phyloP scores from a whole-genome alignment of 1,140 invertebrate genomes.

The Cepaea nemoralis region DNA sequence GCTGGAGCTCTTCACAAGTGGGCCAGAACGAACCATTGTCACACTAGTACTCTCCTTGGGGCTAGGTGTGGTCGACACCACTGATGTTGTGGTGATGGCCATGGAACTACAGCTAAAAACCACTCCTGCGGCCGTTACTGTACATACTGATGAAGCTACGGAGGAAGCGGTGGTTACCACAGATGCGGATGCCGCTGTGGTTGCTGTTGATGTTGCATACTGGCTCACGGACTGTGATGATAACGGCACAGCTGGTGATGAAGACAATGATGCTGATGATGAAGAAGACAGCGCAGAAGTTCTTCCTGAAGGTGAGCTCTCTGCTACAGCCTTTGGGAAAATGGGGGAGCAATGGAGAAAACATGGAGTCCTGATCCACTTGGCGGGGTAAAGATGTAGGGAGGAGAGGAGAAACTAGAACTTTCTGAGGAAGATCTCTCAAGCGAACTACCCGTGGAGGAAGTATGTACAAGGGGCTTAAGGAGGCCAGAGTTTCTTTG shows the following conservation, averaged over 20 bases:
- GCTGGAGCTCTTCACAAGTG: neutral
- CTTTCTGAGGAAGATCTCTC: conserved; percentile 37
- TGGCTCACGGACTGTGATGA: neutral
- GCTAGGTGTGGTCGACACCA: conserved; percentile 10
- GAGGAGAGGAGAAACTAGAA: conserved; percentile 40
- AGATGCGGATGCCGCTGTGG: no score
- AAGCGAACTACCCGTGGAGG: conserved; percentile 36
- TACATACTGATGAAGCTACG: neutral
- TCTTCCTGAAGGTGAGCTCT: conserved; percentile 2
- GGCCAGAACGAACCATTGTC: neutral
- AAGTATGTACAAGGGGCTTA: conserved; percentile 17
- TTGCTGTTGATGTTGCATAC: neutral
- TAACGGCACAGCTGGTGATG: neutral
- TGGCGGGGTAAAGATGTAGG: conserved; percentile 34
- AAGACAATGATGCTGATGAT: neutral
- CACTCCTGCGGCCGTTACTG: neutral
- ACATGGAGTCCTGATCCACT: conserved; percentile 32
- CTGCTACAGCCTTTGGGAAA: conserved; percentile 19
- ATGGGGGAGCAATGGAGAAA: conserved; percentile 1
- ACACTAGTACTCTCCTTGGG: conserved; percentile 7
- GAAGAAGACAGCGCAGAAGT: neutral
- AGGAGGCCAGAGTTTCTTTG: conserved; percentile 8
- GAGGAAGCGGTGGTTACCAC: neutral
- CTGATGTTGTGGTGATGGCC: conserved; percentile 19
- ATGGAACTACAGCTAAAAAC: conserved; percentile 6